These are phyloP conservation scores for Lasioglossum oenotherae DNA, from an alignment of 2,888 invertebrate genomes.

Conservation along the genomic window DNA sequence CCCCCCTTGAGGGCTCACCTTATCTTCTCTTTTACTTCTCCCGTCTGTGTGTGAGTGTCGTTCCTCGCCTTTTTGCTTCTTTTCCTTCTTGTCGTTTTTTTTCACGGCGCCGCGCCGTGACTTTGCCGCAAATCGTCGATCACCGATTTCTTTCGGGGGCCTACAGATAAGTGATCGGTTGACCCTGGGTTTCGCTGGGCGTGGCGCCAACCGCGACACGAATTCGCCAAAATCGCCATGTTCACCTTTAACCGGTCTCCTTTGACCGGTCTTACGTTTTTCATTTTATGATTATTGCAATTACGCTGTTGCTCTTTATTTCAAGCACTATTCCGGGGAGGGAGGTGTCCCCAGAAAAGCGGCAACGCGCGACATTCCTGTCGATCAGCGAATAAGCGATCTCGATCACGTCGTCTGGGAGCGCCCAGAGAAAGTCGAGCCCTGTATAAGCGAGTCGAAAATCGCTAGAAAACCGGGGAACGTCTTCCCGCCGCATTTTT, in stretches of 20 bases:
- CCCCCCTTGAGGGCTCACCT: conserved; percentile 38
- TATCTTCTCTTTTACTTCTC: conserved; percentile 21
- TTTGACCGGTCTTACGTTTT: neutral
- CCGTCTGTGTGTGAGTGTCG: neutral
- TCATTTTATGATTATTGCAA: no score
- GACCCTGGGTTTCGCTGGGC: conserved; percentile 7
- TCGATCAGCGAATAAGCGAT: conserved; percentile 25
- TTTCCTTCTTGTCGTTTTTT: neutral
- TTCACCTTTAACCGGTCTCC: neutral
- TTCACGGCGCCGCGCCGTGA: neutral
- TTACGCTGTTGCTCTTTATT: no score
- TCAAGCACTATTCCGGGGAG: neutral
- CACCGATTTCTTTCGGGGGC: neutral
- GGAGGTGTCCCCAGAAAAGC: neutral
- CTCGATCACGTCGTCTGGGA: conserved; percentile 41
- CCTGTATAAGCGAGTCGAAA: conserved; percentile 59
- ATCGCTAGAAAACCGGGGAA: conserved; percentile 1
- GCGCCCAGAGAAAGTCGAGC: conserved; percentile 67
- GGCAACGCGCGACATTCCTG: neutral
- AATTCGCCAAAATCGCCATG: neutral
- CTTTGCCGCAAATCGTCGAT: neutral
- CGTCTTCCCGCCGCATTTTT: conserved; percentile 25
- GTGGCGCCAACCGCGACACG: conserved; percentile 2
- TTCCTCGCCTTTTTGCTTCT: neutral
- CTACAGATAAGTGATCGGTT: neutral